Evolutionary conservation across 2,113 vertebrate species (phyloP), one percentile per base, ranked within the genome.

Genomic region (Otocyon megalotis): DNA sequence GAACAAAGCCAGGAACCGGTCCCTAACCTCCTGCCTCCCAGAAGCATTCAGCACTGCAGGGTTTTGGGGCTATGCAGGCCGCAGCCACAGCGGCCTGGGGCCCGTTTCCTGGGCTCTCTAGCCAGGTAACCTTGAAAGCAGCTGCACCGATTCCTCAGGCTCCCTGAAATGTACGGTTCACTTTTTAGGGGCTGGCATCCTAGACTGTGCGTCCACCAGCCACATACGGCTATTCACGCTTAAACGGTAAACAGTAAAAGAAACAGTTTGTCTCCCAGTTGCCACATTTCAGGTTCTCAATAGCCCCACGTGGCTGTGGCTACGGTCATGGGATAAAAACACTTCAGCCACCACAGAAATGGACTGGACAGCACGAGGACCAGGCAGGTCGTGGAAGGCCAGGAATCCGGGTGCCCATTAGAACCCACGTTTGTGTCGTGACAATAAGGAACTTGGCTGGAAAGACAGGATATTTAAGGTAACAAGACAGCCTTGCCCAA

Each of bases 21-120:
- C 53, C 35, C 50, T 7, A 22, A 24, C 32, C 76, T 67, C 13
- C 54, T 53, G 60, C 54, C 79, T 19, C 30, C 12, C 62, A 22
- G 80, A 4, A 3, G 19, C 2, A 0, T 11, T 76, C 0, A 1
- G 72, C 58, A n/a, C 17, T 10, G 60, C 15, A 60, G n/a, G 37
- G 4, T 83, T 35, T 77, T 19, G 43, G 43, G 43, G 43, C 43
- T 43, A 43, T 8, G 14, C 10, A 80, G 71, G 62, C 30, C 97
- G n/a, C 3, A 26, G 58, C 60, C 16, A 22, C 48, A 26, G 74
- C 1, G 0, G 28, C 54, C 2, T 7, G 32, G 60, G 22, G 35
- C 15, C 67, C 16, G 0, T 17, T 16, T 60, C 16, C 28, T 2
- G 56, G 62, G 62, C 48, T 72, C 63, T 3, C n/a, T 1, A 11